Evolutionary conservation across 2,888 invertebrate species (phyloP), one percentile per base, ranked within the genome.

Genomic region (Harmothoe impar): DNA sequence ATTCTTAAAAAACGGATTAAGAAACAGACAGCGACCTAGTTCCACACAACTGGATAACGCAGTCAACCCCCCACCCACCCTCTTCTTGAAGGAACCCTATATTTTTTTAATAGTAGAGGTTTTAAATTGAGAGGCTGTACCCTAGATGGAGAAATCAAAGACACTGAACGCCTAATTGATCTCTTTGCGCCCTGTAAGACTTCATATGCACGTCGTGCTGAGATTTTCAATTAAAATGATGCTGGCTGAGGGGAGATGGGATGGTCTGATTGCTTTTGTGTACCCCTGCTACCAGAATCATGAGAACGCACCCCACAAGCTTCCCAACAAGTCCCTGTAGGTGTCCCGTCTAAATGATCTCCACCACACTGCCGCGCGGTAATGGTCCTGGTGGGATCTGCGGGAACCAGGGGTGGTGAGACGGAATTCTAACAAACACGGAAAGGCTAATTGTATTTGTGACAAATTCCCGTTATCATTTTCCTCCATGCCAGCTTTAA

Each of bases 401-500:
- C 29, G 17, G 15, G 72, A 29, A n/a, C 62, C 72, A 72, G 72
- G 72, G 29, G 29, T 3, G n/a, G 62, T 3, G 72, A 72, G 72
- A n/a, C 72, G 7, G 72, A 29, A 72, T 72, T 72, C 31, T 15
- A 72, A 72, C 72, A 72, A 72, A 72, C 72, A 72, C 29, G 72
- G 25, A 72, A 72, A 72, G 25, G 72, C 72, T 72, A 72, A 72
- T 72, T 72, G 72, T 72, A 72, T 72, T 72, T 72, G 31, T 72
- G 72, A 72, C 72, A 29, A 72, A 29, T 72, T 72, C 72, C 72
- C 72, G 72, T 72, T 72, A 72, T 72, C 72, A 72, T 72, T 72
- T 72, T 29, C 72, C 72, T 72, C 72, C 72, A 72, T 25, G 25
- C 31, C 29, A 1, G 29, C 72, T 72, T 29, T 29, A 25, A 72